Conservation (phyloP, 1,140 invertebrate species). For the Centruroides sculpturatus region DNA sequence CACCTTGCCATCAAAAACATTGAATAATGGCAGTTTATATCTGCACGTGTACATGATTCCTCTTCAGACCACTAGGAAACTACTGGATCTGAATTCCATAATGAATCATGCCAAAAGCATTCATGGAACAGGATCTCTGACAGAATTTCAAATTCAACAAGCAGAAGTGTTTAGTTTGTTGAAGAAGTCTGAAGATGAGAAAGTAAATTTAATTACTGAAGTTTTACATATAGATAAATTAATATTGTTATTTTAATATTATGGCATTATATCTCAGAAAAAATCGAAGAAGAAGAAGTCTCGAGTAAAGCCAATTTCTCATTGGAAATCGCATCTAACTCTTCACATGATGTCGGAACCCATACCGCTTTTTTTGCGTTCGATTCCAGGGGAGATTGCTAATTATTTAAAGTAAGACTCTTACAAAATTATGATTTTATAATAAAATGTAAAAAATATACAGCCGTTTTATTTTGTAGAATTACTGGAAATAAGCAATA, state of each 20-base stretch:
- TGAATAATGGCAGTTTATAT: conserved; percentile 59
- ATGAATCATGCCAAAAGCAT: conserved; percentile 26
- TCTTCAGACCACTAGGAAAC: too few species aligned
- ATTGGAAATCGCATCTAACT: conserved; percentile 13
- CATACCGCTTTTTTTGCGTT: conserved; percentile 20
- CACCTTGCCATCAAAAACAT: conserved; percentile 48
- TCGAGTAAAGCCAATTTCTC: conserved; percentile 4
- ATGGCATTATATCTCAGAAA: too few species aligned
- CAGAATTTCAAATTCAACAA: conserved; percentile 52
- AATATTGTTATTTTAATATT: too few species aligned
- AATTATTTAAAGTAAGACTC: not conserved
- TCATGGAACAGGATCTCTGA: conserved; percentile 43
- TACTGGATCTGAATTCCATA: too few species aligned
- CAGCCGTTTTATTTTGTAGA: too few species aligned
- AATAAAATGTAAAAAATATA: too few species aligned
- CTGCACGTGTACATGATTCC: conserved; percentile 31
- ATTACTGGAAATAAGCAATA: conserved; percentile 4
- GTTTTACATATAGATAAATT: not conserved
- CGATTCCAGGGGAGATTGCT: conserved; percentile 5
- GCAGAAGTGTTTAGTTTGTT: conserved; percentile 59
- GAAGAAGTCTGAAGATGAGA: conserved; percentile 26
- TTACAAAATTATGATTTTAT: too few species aligned
- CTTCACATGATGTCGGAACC: conserved; percentile 3
- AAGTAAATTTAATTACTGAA: conserved; percentile 1
- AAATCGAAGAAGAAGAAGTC: too few species aligned